Evolutionary conservation across 2,113 vertebrate genomes (phyloP).

Genomic region (Herpetotheres cachinnans): DNA sequence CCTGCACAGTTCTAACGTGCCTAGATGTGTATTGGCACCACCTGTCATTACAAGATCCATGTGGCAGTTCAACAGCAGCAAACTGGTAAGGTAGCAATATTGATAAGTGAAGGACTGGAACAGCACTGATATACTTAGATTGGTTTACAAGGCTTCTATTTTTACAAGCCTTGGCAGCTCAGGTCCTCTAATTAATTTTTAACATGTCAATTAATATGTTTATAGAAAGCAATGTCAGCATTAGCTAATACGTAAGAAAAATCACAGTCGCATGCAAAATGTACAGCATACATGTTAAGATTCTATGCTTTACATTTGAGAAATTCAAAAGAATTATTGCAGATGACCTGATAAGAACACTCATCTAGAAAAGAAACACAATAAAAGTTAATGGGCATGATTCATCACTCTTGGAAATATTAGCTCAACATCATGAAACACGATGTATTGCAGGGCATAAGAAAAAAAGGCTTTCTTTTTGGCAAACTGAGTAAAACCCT

Average conservation of each 20-base stretch:
- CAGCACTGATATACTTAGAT: conserved; percentile 66
- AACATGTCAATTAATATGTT: conserved; percentile 49
- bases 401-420: not conserved
- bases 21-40: not conserved
- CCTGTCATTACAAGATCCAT: not conserved
- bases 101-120: conserved; percentile 44
- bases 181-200: conserved; percentile 66
- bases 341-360: not conserved
- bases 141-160: conserved; percentile 58
- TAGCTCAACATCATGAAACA: not conserved
- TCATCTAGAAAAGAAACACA: not conserved
- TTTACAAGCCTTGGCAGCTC: conserved; percentile 49
- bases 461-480: not conserved
- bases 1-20: not conserved
- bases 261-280: conserved; percentile 58
- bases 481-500: not conserved
- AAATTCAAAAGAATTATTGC: not conserved
- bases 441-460: not conserved
- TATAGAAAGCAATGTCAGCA: conserved; percentile 45
- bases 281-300: not conserved
- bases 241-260: conserved; percentile 54
- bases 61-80: not conserved
- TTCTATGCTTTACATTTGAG: not conserved
- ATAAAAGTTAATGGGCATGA: not conserved
- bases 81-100: not conserved